phyloP scores from a whole-genome alignment of 2,797 vertebrate species.

The Lacerta viridis region DNA sequence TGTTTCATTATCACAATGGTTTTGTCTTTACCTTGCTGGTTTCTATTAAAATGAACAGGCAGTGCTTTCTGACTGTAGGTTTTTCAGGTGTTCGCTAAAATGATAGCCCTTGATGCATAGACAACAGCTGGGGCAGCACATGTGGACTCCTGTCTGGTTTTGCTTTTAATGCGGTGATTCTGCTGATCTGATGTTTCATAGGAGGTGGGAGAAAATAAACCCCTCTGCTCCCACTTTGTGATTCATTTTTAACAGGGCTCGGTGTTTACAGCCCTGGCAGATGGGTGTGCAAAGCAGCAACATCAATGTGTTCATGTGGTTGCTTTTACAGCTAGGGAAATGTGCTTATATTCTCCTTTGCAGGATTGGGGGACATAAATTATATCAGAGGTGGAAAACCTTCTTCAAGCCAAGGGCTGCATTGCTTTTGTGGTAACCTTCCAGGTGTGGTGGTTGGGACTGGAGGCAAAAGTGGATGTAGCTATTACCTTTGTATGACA shows the following conservation, averaged over 20 bases:
- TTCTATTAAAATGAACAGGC: constrained; percentile 29
- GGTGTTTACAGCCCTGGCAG: not conserved
- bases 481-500: no score
- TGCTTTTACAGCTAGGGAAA: not conserved
- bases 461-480: no score
- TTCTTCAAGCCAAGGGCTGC: no score
- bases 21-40: constrained; percentile 34
- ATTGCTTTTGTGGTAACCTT: no score
- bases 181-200: not conserved
- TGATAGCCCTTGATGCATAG: not conserved
- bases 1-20: constrained; percentile 9
- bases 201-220: not conserved
- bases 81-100: not conserved
- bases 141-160: not conserved
- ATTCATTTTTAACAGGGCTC: not conserved
- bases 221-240: not conserved
- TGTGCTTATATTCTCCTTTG: not conserved
- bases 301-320: not conserved
- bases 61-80: constrained; percentile 3
- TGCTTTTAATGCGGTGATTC: not conserved
- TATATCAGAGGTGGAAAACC: no score
- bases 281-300: not conserved
- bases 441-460: no score
- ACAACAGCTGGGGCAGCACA: not conserved
- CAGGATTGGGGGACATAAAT: not conserved